Percentiles rank a stretch among this genome's conserved stretches.
These are phyloP conservation scores for Plumapathes pennacea DNA, from an alignment of 92 coral and sea anemone genomes.

Conservation along the genomic window DNA sequence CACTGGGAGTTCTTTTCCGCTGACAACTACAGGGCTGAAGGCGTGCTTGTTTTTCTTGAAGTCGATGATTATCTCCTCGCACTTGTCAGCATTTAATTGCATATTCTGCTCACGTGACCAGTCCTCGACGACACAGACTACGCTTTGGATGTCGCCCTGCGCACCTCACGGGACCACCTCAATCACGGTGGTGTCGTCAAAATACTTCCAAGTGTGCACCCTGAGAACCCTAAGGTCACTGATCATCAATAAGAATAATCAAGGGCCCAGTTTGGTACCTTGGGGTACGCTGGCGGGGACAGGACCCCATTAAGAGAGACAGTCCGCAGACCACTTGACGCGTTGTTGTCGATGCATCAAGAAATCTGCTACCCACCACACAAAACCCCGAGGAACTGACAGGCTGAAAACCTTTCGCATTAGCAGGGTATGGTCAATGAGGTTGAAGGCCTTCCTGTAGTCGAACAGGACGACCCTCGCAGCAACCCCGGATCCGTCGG, in stretches of 20 bases:
- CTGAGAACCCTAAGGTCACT: no score
- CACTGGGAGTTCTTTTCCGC: background rate
- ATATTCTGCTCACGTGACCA: background rate
- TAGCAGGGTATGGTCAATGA: constrained; percentile 2
- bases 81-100: background rate
- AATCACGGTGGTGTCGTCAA: no score
- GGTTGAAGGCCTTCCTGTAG: constrained; percentile 29
- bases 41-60: background rate
- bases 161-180: no score
- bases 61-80: background rate
- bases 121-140: no score
- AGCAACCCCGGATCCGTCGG: no score
- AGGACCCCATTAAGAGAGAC: constrained; percentile 11
- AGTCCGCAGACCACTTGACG: background rate
- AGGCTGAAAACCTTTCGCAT: background rate
- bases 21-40: background rate
- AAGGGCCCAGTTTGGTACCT: constrained; percentile 25
- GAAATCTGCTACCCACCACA: constrained; percentile 21
- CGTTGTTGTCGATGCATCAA: constrained; percentile 10
- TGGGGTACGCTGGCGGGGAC: constrained; percentile 19
- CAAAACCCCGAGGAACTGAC: constrained; percentile 1
- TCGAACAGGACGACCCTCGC: no score
- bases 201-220: no score
- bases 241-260: constrained; percentile 24
- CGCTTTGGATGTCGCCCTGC: no score